Base-by-base conservation (phyloP, 2,888 invertebrate species). In the Cantharis flavilabris region DNA sequence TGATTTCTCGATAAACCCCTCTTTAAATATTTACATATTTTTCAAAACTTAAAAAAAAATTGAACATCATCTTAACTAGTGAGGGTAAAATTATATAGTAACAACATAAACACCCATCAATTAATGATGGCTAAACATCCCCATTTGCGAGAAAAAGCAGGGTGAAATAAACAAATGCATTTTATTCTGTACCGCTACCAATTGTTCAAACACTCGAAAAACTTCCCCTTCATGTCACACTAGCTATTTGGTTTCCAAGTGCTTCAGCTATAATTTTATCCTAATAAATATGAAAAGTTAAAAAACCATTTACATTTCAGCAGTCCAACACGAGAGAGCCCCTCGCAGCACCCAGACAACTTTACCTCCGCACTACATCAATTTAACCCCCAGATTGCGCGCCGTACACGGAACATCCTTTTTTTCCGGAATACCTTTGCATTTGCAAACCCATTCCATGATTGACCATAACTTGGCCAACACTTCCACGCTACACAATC, bases 291-390 rank as follows among this genome's bases (percentile, higher is more conserved):
- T 49, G 20, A 20, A 26, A 71, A 62, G 13, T 26, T 26, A 71
- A 26, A 71, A 71, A 71, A 63, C n/a, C 69, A 69, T 49, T 71
- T 20, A 10, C 33, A 62, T 79, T 90, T 71, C 91, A 97, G 97
- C 97, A 77, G 97, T 97, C 18, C 97, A 97, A 86, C 96, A 97
- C 87, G 97, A 97, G 88, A 90, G 97, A 80, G 96, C 97, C 10
- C 96, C 97, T 0, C 90, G 97, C 67, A 89, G 91, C 1, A 84
- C 88, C 1, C 87, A 88, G 30, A 81, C 85, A 28, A 86, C 87
- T 84, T 84, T 88, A 82, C 83, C 87, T 82, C 86, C 88, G 82
- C 86, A 86, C 73, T 86, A 87, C 76, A 84, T 86, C n/a, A 83
- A 85, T 75, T 81, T 86, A 77, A 83, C 85, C 26, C 82, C 84